Percentiles rank a stretch among this genome's conserved stretches.
Conservation (phyloP, 2,888 invertebrate genomes). For the Epicampocera succincta region DNA sequence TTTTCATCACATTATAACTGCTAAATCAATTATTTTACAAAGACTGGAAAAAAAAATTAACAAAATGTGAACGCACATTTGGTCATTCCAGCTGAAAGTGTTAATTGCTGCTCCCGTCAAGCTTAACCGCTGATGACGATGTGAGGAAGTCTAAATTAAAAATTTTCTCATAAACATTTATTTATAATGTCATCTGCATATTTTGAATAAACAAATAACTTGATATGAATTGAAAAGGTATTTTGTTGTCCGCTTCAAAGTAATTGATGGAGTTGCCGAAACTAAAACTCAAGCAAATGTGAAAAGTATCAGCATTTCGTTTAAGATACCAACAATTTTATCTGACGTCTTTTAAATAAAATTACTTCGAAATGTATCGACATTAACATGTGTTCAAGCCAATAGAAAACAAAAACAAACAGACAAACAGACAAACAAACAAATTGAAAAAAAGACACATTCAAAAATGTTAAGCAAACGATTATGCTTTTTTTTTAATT, state of each 20-base stretch:
- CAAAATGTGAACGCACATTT: neutral
- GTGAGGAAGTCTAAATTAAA: neutral
- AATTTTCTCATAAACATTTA: neutral
- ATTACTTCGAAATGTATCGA: slow-evolving; percentile 31
- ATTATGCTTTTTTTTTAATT: slow-evolving; percentile 19
- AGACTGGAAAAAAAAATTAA: too few species aligned
- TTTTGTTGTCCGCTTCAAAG: neutral
- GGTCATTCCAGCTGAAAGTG: neutral
- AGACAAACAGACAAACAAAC: too few species aligned
- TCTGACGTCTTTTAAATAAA: neutral
- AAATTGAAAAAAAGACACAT: neutral
- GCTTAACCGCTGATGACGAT: too few species aligned
- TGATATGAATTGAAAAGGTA: neutral
- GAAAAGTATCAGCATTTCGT: slow-evolving; percentile 5
- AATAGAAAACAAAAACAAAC: neutral
- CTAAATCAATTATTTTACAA: neutral
- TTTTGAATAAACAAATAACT: neutral
- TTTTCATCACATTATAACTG: slow-evolving; percentile 6
- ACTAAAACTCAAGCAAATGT: neutral
- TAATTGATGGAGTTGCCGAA: slow-evolving; percentile 16
- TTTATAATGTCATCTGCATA: neutral
- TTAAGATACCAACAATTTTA: neutral
- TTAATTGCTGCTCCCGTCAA: neutral
- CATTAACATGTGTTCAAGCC: slow-evolving; percentile 37
- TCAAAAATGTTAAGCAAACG: slow-evolving; percentile 25